A percentile compares a stretch with the other conserved stretches of the same genome.
phyloP scores from a whole-genome alignment of 2,888 invertebrate species.

The Eupithecia tripunctaria region DNA sequence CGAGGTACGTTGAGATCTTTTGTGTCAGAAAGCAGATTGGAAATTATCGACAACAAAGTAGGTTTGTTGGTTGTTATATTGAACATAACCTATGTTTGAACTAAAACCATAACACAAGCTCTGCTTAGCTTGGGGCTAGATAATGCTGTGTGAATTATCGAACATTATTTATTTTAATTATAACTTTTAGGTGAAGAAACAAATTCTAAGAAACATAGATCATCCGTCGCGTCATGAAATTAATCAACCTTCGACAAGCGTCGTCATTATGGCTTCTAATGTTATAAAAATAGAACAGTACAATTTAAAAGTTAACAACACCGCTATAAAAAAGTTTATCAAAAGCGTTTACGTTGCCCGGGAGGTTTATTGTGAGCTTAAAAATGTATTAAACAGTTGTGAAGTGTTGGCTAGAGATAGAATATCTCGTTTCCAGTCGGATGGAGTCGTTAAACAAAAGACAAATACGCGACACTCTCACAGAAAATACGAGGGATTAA shows the following conservation, averaged over 20 bases:
- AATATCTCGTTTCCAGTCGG: slow-evolving; percentile 64
- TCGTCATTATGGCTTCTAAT: neutral
- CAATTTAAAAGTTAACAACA: neutral
- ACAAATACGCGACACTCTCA: slow-evolving; percentile 75
- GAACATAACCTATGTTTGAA: no score
- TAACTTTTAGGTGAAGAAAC: neutral
- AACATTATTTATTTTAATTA: no score
- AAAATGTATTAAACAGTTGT: slow-evolving; percentile 31
- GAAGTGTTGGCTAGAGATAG: slow-evolving; percentile 47
- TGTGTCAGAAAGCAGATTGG: neutral
- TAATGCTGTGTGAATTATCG: no score
- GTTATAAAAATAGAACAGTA: neutral
- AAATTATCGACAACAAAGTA: neutral
- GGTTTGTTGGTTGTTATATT: neutral
- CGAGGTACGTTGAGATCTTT: slow-evolving; percentile 16
- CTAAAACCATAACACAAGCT: no score
- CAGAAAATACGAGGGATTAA: slow-evolving; percentile 77
- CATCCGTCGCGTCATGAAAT: neutral
- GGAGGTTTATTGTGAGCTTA: slow-evolving; percentile 13
- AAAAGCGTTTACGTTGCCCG: slow-evolving; percentile 10
- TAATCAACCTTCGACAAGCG: neutral
- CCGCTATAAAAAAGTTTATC: slow-evolving; percentile 18
- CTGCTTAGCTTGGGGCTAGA: no score
- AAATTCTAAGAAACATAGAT: neutral
- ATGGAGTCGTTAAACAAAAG: slow-evolving; percentile 73